Base-by-base conservation (phyloP, 2,797 vertebrate genomes). In the Tangara arthus region DNA sequence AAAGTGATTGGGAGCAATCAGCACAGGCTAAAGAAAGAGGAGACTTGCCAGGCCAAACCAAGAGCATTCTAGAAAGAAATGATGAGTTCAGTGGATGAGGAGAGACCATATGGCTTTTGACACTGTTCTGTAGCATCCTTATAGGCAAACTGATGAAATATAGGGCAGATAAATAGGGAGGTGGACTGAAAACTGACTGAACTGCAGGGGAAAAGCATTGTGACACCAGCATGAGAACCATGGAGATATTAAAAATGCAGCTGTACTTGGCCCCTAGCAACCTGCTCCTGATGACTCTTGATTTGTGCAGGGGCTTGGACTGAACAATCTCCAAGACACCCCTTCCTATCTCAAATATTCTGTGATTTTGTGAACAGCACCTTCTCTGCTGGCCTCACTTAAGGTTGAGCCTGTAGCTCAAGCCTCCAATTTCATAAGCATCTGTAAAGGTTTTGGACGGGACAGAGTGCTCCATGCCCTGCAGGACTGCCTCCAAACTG, bases 81-180 rank as follows among this genome's bases (percentile, higher is more conserved):
- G 0, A 42, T 1, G 15, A 77, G 8, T 28, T 81, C 0, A 0
- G 30, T 66, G 39, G 15, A n/a, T 76, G n/a, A 65, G 15, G 11
- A 34, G 6, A 89, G 21, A 61, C 19, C 14, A 17, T n/a, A 35
- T 12, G 57, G 11, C 27, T 77, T 89, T 84, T 64, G 39, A 46
- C 24, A 23, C 11, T 57, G 8, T 35, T 69, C 24, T 82, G 35
- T 42, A 52, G 11, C 5, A 12, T 44, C 30, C 12, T 57, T 9
- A 17, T 11, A 24, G 34, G 23, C 2, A 47, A 78, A 72, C 27
- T 61, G 55, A 59, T 64, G 46, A 87, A 68, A 10, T 53, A 39
- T 2, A 22, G 18, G 8, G 6, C 5, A 53, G 50, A 53, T 39
- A 87, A 52, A 52, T 19, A 18, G 50, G 27, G 28, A 52, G 11